Conservation (phyloP, 2,888 invertebrate genomes). For the Cecidostiba fungosa region DNA sequence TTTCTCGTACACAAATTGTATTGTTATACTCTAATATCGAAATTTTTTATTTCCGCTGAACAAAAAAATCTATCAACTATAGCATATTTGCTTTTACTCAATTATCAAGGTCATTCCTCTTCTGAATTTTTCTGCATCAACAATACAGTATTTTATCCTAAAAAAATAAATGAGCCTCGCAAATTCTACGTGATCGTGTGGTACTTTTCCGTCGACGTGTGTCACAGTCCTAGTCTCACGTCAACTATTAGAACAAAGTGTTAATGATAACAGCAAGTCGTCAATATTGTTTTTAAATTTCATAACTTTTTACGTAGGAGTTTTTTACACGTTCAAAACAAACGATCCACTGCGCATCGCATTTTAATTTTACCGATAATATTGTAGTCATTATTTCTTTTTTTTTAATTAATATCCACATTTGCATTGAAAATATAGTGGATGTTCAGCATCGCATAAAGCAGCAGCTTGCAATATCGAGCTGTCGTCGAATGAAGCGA, state of each 20-base stretch:
- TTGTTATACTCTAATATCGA: neutral
- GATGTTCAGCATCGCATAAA: neutral
- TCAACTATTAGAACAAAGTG: neutral
- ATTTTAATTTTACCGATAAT: neutral
- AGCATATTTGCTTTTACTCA: too few relatives aligned
- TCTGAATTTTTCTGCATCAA: too few relatives aligned
- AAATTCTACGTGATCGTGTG: too few relatives aligned
- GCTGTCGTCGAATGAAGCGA: neutral
- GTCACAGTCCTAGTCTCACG: too few relatives aligned
- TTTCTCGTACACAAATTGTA: neutral
- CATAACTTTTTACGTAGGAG: neutral
- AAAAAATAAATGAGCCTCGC: too few relatives aligned
- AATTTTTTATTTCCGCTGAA: neutral
- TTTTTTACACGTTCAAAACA: neutral
- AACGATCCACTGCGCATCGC: neutral
- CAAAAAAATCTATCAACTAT: too few relatives aligned
- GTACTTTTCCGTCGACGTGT: too few relatives aligned
- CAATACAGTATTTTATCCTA: neutral
- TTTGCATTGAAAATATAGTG: too few relatives aligned
- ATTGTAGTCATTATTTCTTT: too few relatives aligned
- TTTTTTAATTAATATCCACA: too few relatives aligned
- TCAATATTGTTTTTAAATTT: neutral
- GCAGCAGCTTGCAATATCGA: neutral
- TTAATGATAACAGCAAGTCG: neutral
- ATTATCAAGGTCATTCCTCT: neutral